Evolutionary conservation across 1,140 invertebrate genomes (phyloP), one percentile per base, ranked within the genome.

Genomic region (Linepithema humile): DNA sequence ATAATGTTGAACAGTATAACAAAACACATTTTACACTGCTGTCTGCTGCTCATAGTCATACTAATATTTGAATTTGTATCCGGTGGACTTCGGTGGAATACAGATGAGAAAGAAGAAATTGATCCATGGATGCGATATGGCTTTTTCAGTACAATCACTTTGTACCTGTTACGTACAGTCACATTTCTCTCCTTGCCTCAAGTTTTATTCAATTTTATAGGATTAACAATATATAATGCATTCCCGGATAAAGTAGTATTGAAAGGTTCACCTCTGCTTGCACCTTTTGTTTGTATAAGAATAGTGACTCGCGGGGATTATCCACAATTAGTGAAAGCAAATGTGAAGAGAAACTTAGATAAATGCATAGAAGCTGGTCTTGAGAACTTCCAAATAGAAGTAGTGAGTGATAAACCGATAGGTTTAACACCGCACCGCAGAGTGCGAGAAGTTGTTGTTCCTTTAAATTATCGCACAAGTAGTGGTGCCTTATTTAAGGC

Each of bases 381-480:
- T 53, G 98, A 99, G 93, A 99, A 99, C 93, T 99, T 99, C 92
- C 96, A 99, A 82, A 97, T 99, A 88, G 98, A 99, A 96, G 98
- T 99, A 26, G 99, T 99, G 0, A 99, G 98, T 12, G 99, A 99
- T 92, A 99, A 98, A 94, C 95, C 96, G 2, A 95, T 99, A 32
- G 96, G 97, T 86, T 92, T 98, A 45, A 94, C 96, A 1, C 95
- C 96, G 29, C 96, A 98, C 91, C 95, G 96, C 70, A 95, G 97
- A 78, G 95, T 97, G 4, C 95, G 97, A 75, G 98, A 99, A 94
- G 95, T 98, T 4, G 97, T 99, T 12, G 98, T 99, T 2, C 98
- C 98, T 38, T 90, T 95, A 6, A 96, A 96, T 67, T 99, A 99
- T 93, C 95, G 96, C 86, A 98, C 99, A 29, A 97, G 97, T 92